Base-by-base conservation (phyloP, 2,888 invertebrate genomes). In the Ennomos fuscantarius region DNA sequence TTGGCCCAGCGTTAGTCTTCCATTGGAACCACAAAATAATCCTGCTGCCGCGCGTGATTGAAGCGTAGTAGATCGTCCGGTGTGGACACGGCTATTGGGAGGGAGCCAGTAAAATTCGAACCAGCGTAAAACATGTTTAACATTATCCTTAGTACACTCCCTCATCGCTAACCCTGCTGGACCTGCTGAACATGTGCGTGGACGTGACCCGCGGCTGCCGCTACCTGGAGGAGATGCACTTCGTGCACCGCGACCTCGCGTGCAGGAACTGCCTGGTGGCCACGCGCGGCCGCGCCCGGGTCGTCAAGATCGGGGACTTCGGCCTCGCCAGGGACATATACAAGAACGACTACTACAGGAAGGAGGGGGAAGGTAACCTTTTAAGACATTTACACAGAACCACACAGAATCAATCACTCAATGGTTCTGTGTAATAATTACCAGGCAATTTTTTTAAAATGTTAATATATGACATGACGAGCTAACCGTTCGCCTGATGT, bases 291-390 rank as follows among this genome's bases (percentile, higher is more conserved):
- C 89, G 93, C 62, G 93, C 94, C 1, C 93, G 97, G 55, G 95
- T 97, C 10, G 98, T 98, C n/a, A 98, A 98, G 88, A 98, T 98
- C 54, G 99, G 99, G 0, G 99, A 99, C 87, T 99, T 99, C 82
- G 99, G 99, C 0, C 93, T 99, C 8, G 99, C 99, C 0, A 93
- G 99, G 62, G 99, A 99, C 83, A 97, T 99, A 63, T 99, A 99
- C 86, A 97, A 98, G 82, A 98, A 97, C 77, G 99, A 99, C 83
- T 99, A 99, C 79, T 99, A 99, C 79, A 94, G 99, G 64, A 99
- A 99, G 84, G 98, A 98, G 86, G 97, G 97, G 1, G 96, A 96
- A 91, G 95, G 93, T 90, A 64, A 69, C n/a, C 11, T 12, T 43
- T 31, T n/a, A n/a, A n/a, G n/a, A n/a, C n/a, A 39, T n/a, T 32